Percentiles rank a stretch among this genome's conserved stretches.
Evolutionary conservation across 1,140 invertebrate species (phyloP).

Genomic region (Leptopilina clavipes): DNA sequence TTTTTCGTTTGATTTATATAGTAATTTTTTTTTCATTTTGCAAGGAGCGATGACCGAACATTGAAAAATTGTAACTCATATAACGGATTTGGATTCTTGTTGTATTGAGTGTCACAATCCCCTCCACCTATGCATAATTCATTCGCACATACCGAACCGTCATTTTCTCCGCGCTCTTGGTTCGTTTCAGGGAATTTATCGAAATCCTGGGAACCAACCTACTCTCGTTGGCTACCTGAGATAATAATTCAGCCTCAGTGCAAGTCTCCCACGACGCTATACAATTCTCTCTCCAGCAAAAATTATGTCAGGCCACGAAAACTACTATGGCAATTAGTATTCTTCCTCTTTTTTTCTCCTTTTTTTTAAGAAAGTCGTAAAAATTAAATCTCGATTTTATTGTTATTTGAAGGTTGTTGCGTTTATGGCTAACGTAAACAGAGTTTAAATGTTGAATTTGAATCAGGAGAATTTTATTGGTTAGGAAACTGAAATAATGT

Average conservation of each 20-base stretch:
- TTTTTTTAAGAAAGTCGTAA: neutral
- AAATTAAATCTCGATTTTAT: neutral
- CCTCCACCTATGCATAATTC: conserved; percentile 57
- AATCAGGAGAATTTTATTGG: no score
- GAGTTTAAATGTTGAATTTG: no score
- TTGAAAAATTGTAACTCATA: conserved; percentile 1
- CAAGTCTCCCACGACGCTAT: conserved; percentile 17
- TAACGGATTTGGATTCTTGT: conserved; percentile 6
- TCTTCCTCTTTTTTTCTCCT: neutral
- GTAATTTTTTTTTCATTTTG: neutral
- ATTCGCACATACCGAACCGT: conserved; percentile 52
- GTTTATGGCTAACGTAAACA: neutral
- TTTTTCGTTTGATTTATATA: no score
- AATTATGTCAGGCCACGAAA: neutral
- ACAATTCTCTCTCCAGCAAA: neutral
- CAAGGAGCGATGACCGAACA: neutral
- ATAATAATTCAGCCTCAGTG: conserved; percentile 17
- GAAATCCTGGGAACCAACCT: conserved; percentile 5
- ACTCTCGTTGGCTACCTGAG: conserved; percentile 8
- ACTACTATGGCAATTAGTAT: conserved; percentile 15
- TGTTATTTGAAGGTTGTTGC: neutral
- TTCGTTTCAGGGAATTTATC: conserved; percentile 34
- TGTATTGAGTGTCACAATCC: conserved; percentile 9
- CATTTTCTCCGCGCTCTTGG: conserved; percentile 46
- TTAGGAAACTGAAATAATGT: no score